Conservation (phyloP, 2,888 invertebrate genomes). For the Drosophila pullipes region DNA sequence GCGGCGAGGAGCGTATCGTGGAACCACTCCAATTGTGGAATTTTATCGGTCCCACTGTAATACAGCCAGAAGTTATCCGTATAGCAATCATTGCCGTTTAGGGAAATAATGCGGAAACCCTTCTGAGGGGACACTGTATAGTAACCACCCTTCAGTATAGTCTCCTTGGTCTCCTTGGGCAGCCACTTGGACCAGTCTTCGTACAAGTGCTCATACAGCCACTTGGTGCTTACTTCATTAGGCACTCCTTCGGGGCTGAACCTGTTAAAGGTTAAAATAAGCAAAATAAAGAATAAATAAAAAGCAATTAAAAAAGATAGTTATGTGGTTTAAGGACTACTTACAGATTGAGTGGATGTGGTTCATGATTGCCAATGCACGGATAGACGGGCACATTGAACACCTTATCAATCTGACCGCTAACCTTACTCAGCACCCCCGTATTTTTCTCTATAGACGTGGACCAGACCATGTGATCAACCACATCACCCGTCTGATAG, state of each 20-base stretch:
- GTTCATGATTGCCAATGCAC: slow-evolving; percentile 93
- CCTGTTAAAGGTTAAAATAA: slow-evolving; percentile 82
- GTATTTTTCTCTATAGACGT: slow-evolving; percentile 89
- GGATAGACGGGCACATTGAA: slow-evolving; percentile 90
- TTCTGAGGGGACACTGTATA: slow-evolving; percentile 89
- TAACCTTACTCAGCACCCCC: slow-evolving; percentile 87
- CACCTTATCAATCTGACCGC: slow-evolving; percentile 86
- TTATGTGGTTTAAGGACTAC: slow-evolving; percentile 65
- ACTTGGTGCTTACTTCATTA: slow-evolving; percentile 87
- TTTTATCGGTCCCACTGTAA: slow-evolving; percentile 90
- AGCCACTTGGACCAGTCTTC: slow-evolving; percentile 90
- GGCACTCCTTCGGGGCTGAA: slow-evolving; percentile 87
- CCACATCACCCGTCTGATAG: slow-evolving; percentile 94
- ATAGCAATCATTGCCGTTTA: slow-evolving; percentile 92
- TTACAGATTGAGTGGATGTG: slow-evolving; percentile 93
- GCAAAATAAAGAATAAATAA: background rate
- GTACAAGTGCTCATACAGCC: slow-evolving; percentile 91
- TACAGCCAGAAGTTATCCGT: slow-evolving; percentile 88
- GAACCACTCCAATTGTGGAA: slow-evolving; percentile 93
- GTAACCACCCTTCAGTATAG: slow-evolving; percentile 90
- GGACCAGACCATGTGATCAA: slow-evolving; percentile 95
- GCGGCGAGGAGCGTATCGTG: slow-evolving; percentile 90
- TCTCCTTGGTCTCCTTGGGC: slow-evolving; percentile 87
- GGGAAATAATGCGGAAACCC: slow-evolving; percentile 90
- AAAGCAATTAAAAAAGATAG: background rate